Evolutionary conservation across 1,140 invertebrate species (phyloP).

Genomic region (Cryptotermes secundus): DNA sequence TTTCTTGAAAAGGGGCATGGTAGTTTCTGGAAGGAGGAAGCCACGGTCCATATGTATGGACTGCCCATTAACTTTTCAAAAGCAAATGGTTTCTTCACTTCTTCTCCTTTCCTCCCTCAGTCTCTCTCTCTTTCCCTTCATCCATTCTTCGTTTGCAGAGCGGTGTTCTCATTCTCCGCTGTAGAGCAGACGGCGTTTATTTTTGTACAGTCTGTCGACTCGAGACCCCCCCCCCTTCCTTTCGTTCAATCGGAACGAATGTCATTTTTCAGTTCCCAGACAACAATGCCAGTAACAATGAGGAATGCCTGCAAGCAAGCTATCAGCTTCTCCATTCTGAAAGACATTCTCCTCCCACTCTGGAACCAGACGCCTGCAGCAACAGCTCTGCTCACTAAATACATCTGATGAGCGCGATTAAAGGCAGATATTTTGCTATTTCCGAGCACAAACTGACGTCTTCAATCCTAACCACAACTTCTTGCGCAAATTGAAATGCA

Average conservation of each 20-base stretch:
- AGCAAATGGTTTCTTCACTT: neutral
- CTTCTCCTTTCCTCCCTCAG: neutral
- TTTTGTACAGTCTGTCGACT: neutral
- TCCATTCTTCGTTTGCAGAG: neutral
- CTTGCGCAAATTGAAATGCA: too few relatives aligned
- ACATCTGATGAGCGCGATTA: neutral
- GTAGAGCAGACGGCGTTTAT: neutral
- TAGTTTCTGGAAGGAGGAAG: too few relatives aligned
- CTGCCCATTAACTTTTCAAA: constrained; percentile 17
- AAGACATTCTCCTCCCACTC: neutral
- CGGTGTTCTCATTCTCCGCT: neutral
- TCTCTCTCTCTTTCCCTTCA: neutral
- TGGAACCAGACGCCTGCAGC: neutral
- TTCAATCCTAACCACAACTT: neutral
- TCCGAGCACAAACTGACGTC: neutral
- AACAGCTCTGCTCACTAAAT: neutral
- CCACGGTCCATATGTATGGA: neutral
- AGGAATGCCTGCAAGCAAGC: neutral
- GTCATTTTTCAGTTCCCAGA: neutral
- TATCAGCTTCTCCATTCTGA: neutral
- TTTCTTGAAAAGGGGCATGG: neutral
- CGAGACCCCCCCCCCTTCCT: neutral
- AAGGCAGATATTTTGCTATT: neutral
- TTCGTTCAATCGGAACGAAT: neutral
- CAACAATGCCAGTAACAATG: constrained; percentile 8